Evolutionary conservation across 1,140 invertebrate species (phyloP).

Genomic region (Latrodectus geometricus): DNA sequence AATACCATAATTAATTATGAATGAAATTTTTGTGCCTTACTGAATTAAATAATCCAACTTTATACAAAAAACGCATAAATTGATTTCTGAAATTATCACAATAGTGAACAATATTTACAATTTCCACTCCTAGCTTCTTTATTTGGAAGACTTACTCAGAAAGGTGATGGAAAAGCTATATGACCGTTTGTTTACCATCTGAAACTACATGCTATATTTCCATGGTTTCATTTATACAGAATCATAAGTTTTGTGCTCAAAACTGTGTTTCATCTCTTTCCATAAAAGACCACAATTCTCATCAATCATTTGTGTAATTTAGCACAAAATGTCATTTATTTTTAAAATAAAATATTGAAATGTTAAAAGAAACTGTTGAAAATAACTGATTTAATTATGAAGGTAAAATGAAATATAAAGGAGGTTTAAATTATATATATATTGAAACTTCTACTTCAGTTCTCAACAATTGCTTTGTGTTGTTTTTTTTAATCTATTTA

Average conservation of each 20-base stretch:
- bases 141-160: constrained; percentile 53
- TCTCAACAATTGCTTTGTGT: too few species aligned
- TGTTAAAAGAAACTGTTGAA: too few species aligned
- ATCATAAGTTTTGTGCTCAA: constrained; percentile 56
- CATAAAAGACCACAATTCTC: constrained; percentile 38
- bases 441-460: too few species aligned
- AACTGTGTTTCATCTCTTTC: constrained; percentile 39
- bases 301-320: constrained; percentile 47
- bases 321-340: constrained; percentile 54
- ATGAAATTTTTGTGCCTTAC: too few species aligned
- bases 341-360: not conserved
- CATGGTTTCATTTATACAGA: constrained; percentile 58
- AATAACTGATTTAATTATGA: too few species aligned
- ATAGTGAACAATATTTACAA: not conserved
- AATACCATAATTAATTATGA: too few species aligned
- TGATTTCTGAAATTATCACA: too few species aligned
- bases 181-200: constrained; percentile 46
- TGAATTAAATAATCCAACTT: too few species aligned
- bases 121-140: constrained; percentile 36
- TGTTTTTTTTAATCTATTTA: not conserved
- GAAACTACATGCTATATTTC: constrained; percentile 49
- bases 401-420: too few species aligned
- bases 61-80: too few species aligned
- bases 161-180: constrained; percentile 53
- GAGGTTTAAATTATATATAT: too few species aligned